Base-by-base conservation (phyloP, 2,113 vertebrate species). In the Etheostoma spectabile region DNA sequence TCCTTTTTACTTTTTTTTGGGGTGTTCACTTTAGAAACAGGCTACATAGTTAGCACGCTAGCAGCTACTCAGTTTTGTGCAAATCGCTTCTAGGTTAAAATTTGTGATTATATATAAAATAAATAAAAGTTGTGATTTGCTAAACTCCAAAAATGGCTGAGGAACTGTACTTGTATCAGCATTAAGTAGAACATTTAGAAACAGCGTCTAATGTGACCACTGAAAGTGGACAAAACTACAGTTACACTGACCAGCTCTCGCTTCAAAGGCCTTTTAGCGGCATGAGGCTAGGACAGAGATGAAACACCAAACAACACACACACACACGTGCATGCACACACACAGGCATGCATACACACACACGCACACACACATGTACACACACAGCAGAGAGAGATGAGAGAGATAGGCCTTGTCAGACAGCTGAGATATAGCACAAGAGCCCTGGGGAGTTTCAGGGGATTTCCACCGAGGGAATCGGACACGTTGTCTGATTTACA, bases 401-500 rank as follows among this genome's bases (percentile, higher is more conserved):
- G 86, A 88, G 90, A 89, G 84, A 84, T 55, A 77, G 85, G 75
- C 79, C 82, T 70, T 35, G 85, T 90, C 81, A 64, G 88, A 91
- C 93, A 94, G 93, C 88, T 92, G 88, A 93, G 91, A 93, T 91
- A 87, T 88, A 88, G 91, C 88, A 90, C 87, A 5, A 83, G 83
- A 84, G 91, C 91, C 82, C 88, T 88, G 88, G 91, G 93, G 92
- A 93, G 86, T 91, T 94, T 94, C 87, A 90, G 93, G 92, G 93
- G 93, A 91, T 93, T 93, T 92, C 93, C 93, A 94, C 82, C 8
- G 19, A 90, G 93, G 88, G 86, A 91, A 80, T 91, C 51, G 83
- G 92, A 92, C 93, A 93, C 90, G 67, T 88, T 76, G 76, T 81
- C 92, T 93, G 93, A 94, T 93, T 93, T 94, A 94, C 92, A 87